Base-by-base conservation (phyloP, 2,113 vertebrate species). In the Casuarius casuarius region DNA sequence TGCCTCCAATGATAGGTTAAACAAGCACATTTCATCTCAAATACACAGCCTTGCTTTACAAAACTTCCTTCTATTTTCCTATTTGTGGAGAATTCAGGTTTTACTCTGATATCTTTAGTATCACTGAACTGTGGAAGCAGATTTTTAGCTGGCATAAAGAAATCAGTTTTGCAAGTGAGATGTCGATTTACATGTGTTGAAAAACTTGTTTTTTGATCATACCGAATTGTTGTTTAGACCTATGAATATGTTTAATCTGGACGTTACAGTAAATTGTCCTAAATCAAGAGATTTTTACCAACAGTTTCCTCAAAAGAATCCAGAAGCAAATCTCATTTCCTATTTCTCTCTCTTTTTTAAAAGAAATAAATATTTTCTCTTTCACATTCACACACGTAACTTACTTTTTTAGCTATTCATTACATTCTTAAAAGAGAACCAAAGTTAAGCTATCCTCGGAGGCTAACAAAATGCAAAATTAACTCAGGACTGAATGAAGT, bases 391-490 rank as follows among this genome's bases (percentile, higher is more conserved):
- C 26, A 68, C 15, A 79, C 17, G 48, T 12, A 68, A 38, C 16
- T n/a, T n/a, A 66, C 8, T 1, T 33, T 89, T n/a, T 67, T 59
- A 90, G 31, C 59, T 86, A 84, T 75, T 94, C 42, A 93, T 89
- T 87, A 44, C 51, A 82, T 75, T 40, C 68, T 96, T 97, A 96
- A 90, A 97, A 95, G 23, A 74, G 80, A 84, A 78, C 67, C 84
- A 46, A 46, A 95, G 68, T 90, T 95, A 95, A 94, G 79, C 31
- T 90, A 77, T 95, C 95, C 89, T 97, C 78, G 91, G 95, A 97
- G 90, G 68, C 94, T 94, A 94, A 95, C 79, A 95, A 94, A 97
- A 96, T 95, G 79, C 90, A 93, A 94, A 97, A 97, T 79, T 95
- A 97, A 92, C 74, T 88, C 93, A 73, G 91, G 58, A 96, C 93